Evolutionary conservation across 2,888 invertebrate genomes (phyloP).

Genomic region (Eilema caniola): DNA sequence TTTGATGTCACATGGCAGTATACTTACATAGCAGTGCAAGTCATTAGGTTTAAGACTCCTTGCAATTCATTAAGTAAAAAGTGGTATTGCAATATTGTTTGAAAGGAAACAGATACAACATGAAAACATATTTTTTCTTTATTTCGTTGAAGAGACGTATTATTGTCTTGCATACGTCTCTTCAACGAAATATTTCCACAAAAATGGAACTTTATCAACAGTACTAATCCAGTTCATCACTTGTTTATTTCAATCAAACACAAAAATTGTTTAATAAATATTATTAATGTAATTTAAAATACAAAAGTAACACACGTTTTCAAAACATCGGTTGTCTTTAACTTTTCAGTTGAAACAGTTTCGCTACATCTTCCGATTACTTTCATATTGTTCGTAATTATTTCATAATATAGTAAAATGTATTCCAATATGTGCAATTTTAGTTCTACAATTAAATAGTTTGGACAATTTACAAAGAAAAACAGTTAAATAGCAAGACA

Average conservation of each 20-base stretch:
- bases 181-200: background rate
- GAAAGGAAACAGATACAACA: too few species aligned
- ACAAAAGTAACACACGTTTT: conserved; percentile 17
- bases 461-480: background rate
- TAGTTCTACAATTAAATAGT: background rate
- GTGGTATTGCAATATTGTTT: too few species aligned
- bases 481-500: background rate
- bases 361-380: conserved; percentile 12
- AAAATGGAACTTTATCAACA: background rate
- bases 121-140: too few species aligned
- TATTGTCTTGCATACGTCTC: too few species aligned
- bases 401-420: conserved; percentile 15
- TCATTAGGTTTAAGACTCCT: too few species aligned
- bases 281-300: conserved; percentile 20
- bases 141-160: too few species aligned
- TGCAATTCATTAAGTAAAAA: too few species aligned
- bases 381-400: conserved; percentile 7
- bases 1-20: background rate
- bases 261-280: conserved; percentile 10
- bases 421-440: background rate
- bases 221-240: background rate
- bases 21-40: background rate
- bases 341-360: conserved; percentile 8
- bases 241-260: conserved; percentile 7
- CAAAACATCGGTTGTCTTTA: background rate